Evolutionary conservation across 2,113 vertebrate genomes (phyloP).

Genomic region (Megatriorchis doriae): DNA sequence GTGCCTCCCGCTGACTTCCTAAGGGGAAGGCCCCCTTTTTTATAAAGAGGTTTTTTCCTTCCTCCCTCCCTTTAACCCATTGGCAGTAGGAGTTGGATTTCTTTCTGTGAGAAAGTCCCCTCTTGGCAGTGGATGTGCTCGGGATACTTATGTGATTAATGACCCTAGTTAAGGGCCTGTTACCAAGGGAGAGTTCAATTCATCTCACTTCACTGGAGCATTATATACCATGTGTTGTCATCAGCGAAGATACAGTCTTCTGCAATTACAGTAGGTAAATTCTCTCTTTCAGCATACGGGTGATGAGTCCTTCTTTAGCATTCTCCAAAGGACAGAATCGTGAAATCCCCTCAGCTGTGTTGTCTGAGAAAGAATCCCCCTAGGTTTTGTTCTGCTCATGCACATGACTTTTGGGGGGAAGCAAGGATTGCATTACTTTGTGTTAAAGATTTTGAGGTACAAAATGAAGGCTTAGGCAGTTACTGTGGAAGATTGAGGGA

Average conservation of each 20-base stretch:
- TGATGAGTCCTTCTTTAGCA: background rate
- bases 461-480: background rate
- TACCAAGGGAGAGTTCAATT: conserved; percentile 65
- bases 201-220: conserved; percentile 70
- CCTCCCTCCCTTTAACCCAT: conserved; percentile 3
- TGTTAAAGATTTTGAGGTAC: background rate
- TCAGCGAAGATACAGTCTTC: conserved; percentile 15
- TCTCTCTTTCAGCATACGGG: background rate
- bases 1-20: conserved; percentile 7
- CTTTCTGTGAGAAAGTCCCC: conserved; percentile 43
- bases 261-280: conserved; percentile 58
- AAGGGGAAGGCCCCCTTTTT: conserved; percentile 10
- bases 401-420: background rate
- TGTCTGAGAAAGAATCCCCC: background rate
- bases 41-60: background rate
- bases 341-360: background rate
- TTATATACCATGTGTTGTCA: conserved; percentile 49
- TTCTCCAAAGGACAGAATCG: background rate
- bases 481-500: background rate
- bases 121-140: conserved; percentile 48
- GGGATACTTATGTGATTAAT: conserved; percentile 62
- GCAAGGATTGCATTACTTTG: background rate
- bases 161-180: conserved; percentile 64
- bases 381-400: background rate
- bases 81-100: conserved; percentile 41